phyloP scores from a whole-genome alignment of 1,140 invertebrate genomes.

The Pygmarrhopalites habei region DNA sequence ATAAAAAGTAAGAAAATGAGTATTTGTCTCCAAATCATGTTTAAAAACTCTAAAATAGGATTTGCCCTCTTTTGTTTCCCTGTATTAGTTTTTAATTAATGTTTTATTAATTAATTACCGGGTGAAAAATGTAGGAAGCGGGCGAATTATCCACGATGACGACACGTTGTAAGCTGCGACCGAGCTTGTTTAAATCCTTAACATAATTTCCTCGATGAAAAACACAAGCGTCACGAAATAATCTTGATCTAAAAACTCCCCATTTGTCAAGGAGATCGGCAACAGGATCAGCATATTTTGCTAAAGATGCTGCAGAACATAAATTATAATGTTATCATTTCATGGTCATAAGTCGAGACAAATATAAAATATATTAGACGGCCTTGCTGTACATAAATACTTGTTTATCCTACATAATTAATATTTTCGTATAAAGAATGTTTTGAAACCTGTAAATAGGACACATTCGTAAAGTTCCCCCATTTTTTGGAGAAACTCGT shows the following conservation, averaged over 20 bases:
- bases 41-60: not conserved
- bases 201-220: slow-evolving; percentile 99
- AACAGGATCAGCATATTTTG: slow-evolving; percentile 96
- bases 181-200: slow-evolving; percentile 95
- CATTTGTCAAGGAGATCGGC: slow-evolving; percentile 96
- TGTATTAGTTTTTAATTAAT: not conserved
- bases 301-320: slow-evolving; percentile 38
- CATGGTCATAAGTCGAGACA: not conserved
- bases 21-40: too few species aligned
- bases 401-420: too few species aligned
- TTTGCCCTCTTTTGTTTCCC: too few species aligned
- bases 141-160: slow-evolving; percentile 99
- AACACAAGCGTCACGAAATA: slow-evolving; percentile 99
- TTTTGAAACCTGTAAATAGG: slow-evolving; percentile 82
- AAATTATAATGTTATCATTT: too few species aligned
- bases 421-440: too few species aligned
- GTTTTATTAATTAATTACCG: slow-evolving; percentile 44
- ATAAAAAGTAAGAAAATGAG: slow-evolving; percentile 38
- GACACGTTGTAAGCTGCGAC: slow-evolving; percentile 90
- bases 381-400: too few species aligned
- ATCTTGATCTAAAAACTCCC: slow-evolving; percentile 89
- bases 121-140: slow-evolving; percentile 99
- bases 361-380: too few species aligned
- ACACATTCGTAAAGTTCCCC: slow-evolving; percentile 99
- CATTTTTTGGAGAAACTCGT: slow-evolving; percentile 96